A percentile compares a stretch with the other conserved stretches of the same genome.
These are phyloP conservation scores for Automeris io DNA, from an alignment of 2,888 invertebrate species.

Conservation along the genomic window DNA sequence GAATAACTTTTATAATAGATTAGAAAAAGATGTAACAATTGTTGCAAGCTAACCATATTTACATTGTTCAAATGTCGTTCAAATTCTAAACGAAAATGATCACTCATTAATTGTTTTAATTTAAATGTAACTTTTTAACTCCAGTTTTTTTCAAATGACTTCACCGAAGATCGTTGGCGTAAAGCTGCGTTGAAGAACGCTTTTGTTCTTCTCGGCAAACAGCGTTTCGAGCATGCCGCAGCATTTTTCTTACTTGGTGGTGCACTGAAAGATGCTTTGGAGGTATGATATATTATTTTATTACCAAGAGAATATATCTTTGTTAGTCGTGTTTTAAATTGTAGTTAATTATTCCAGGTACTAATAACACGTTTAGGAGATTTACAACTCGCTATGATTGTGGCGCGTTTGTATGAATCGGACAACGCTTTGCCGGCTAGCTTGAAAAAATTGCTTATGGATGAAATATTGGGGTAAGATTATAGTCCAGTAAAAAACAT, in stretches of 20 bases:
- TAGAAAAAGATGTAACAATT: too few species aligned
- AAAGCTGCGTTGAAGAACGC: slow-evolving; percentile 99
- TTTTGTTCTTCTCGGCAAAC: slow-evolving; percentile 95
- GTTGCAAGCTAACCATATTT: too few species aligned
- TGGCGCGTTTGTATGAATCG: slow-evolving; percentile 93
- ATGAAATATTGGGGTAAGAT: slow-evolving; percentile 83
- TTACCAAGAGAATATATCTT: neutral
- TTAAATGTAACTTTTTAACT: slow-evolving; percentile 8
- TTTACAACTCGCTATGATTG: slow-evolving; percentile 95
- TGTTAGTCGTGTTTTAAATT: neutral
- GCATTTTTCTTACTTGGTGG: slow-evolving; percentile 98
- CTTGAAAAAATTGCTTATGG: slow-evolving; percentile 85
- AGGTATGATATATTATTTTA: slow-evolving; percentile 74
- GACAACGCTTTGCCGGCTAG: slow-evolving; percentile 83
- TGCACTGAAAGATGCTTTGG: slow-evolving; percentile 95
- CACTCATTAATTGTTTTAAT: too few species aligned
- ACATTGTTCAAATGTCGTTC: too few species aligned
- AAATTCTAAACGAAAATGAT: too few species aligned
- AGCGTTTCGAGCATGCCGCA: slow-evolving; percentile 97
- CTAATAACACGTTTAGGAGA: slow-evolving; percentile 94
- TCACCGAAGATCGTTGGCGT: slow-evolving; percentile 94
- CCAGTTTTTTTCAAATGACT: slow-evolving; percentile 96
- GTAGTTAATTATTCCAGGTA: slow-evolving; percentile 69
- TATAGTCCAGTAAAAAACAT: neutral
- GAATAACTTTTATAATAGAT: too few species aligned